phyloP scores from a whole-genome alignment of 2,888 invertebrate genomes.

The Xestia rhomboidea region DNA sequence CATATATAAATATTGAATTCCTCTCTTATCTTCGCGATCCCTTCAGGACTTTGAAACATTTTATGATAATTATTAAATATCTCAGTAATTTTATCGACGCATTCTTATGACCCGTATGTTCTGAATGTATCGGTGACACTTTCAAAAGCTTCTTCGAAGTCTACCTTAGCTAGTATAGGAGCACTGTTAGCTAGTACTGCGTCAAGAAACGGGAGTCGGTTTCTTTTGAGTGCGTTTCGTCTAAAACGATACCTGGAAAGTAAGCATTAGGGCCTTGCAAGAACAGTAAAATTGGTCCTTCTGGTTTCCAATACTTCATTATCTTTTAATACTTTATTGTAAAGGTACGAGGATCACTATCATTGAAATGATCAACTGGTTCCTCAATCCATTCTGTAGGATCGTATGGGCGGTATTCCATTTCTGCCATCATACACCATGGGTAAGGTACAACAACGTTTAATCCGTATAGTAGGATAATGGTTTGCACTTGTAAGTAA shows the following conservation, averaged over 20 bases:
- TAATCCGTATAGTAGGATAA: constrained; percentile 1
- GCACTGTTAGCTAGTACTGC: constrained; percentile 1
- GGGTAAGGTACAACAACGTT: neutral
- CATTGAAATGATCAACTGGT: constrained; percentile 80
- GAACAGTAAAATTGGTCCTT: too few species aligned
- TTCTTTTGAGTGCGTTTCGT: too few species aligned
- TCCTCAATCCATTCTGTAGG: constrained; percentile 77
- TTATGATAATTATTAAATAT: constrained; percentile 67
- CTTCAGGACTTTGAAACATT: constrained; percentile 75
- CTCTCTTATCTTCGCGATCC: constrained; percentile 70
- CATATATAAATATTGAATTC: constrained; percentile 80
- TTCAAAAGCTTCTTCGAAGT: neutral
- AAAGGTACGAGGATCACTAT: constrained; percentile 75
- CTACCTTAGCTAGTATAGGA: neutral
- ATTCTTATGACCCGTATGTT: constrained; percentile 5
- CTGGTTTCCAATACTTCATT: too few species aligned
- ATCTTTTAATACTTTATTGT: constrained; percentile 79
- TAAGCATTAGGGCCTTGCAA: too few species aligned
- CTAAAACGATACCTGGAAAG: accelerated
- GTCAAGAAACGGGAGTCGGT: neutral
- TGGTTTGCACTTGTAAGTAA: neutral
- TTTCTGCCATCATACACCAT: too few species aligned
- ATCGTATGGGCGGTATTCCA: constrained; percentile 37
- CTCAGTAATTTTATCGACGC: neutral
- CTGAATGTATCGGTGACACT: neutral